Base-by-base conservation (phyloP, 2,797 vertebrate genomes). In the Gallinago stenura region DNA sequence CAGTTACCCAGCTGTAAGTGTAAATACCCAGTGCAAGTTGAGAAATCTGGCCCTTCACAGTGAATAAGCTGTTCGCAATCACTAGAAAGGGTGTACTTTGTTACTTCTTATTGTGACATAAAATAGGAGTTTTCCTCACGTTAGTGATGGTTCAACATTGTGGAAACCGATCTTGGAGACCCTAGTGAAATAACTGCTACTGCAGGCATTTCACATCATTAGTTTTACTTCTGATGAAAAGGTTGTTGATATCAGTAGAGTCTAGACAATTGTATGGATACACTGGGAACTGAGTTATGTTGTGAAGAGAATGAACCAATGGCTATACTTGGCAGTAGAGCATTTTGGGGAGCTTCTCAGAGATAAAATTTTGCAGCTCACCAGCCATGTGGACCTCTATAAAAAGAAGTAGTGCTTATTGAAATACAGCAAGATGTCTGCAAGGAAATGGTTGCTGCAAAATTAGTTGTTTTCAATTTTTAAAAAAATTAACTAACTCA, bases 1-100 rank as follows among this genome's bases (percentile, higher is more conserved):
- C 56, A 71, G 22, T 56, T 53, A 71, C 12, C 15, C 31, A 57
- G 12, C 14, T 85, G 4, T 9, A 16, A 68, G 25, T 2, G 1
- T 6, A 31, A 0, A 16, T 28, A 70, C 22, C 25, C 61, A 69
- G 37, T 20, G 12, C 0, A 0, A 61, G 17, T n/a, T 81, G 30
- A 75, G 51, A 88, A 92, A 92, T 54, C 18, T 16, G 73, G 11
- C 22, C 37, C 41, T 73, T 68, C 31, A 21, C 0, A 1, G 19
- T 35, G 2, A 41, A 28, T 8, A 39, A 19, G 57, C 10, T 10
- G 20, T 39, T 78, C 26, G 13, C 14, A 7, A 18, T 66, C 2
- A 0, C 24, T 45, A 19, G 20, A 24, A 54, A 65, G 41, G 10
- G 7, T n/a, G 12, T n/a, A 15, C 35, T 39, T 73, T n/a, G 14